Percentiles rank a stretch among this genome's conserved stretches.
Evolutionary conservation across 2,113 vertebrate species (phyloP).

Genomic region (Sinocyclocheilus maitianheensis): DNA sequence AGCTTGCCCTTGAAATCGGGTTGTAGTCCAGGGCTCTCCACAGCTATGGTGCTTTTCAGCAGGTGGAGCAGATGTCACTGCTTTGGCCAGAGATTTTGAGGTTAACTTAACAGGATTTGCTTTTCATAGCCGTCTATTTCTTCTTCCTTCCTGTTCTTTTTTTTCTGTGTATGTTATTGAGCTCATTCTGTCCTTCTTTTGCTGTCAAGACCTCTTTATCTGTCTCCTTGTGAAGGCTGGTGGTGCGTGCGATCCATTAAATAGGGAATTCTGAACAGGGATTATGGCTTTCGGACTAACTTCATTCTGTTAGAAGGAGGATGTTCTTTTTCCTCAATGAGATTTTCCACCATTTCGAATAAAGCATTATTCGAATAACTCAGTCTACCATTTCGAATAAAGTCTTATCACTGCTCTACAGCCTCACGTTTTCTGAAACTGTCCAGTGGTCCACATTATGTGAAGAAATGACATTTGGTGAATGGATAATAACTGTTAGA

Average conservation of each 20-base stretch:
- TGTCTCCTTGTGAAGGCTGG: constrained; percentile 14
- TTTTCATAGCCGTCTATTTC: neutral
- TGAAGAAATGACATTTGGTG: too few species aligned
- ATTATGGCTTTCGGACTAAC: neutral
- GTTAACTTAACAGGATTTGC: neutral
- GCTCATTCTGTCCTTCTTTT: neutral
- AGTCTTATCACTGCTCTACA: neutral
- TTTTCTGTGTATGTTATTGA: neutral
- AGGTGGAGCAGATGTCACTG: neutral
- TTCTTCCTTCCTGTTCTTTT: neutral
- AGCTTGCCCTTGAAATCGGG: constrained; percentile 19
- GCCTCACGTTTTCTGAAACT: neutral
- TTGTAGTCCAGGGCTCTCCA: neutral
- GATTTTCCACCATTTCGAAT: neutral
- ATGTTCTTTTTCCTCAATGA: neutral
- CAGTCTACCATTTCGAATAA: neutral
- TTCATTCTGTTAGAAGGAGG: neutral
- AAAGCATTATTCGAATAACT: neutral
- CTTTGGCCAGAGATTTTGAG: neutral
- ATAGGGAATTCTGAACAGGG: constrained; percentile 48
- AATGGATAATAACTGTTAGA: neutral
- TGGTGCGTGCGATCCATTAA: constrained; percentile 55
- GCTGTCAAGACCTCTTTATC: neutral
- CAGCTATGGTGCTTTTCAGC: neutral
- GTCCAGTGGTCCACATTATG: neutral